A percentile compares a stretch with the other conserved stretches of the same genome.
Evolutionary conservation across 2,113 vertebrate genomes (phyloP).

Genomic region (Turnix velox): DNA sequence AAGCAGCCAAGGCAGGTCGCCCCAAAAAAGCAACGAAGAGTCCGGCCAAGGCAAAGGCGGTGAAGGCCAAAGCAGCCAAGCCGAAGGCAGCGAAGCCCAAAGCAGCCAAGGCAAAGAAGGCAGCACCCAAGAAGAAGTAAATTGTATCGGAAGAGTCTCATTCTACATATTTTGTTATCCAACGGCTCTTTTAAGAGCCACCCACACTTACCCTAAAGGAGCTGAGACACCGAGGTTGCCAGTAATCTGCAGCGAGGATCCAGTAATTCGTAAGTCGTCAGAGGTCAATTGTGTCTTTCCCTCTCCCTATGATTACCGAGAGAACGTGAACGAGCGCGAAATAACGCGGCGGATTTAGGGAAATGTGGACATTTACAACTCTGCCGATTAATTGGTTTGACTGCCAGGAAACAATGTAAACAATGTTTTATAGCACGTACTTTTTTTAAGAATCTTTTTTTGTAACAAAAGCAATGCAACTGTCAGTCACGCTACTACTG

Average conservation of each 20-base stretch:
- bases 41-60: background rate
- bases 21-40: constrained; percentile 13
- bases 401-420: background rate
- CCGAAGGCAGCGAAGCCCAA: background rate
- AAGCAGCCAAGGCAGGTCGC: constrained; percentile 34
- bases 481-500: constrained; percentile 5
- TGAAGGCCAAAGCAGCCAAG: background rate
- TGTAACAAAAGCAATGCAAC: constrained; percentile 1
- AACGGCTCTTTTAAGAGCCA: constrained; percentile 81
- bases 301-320: background rate
- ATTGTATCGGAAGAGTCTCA: background rate
- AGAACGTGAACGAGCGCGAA: background rate
- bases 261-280: constrained; percentile 42
- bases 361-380: background rate
- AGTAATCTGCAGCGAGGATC: background rate
- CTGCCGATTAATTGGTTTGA: background rate
- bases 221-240: background rate
- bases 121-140: constrained; percentile 49
- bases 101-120: constrained; percentile 47
- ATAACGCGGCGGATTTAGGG: background rate
- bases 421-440: background rate
- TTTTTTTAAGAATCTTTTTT: constrained; percentile 17
- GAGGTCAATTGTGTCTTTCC: background rate
- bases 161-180: constrained; percentile 11
- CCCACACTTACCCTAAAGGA: constrained; percentile 10